Conservation (phyloP, 2,797 vertebrate genomes). For the Sebastes kiyomatsui region DNA sequence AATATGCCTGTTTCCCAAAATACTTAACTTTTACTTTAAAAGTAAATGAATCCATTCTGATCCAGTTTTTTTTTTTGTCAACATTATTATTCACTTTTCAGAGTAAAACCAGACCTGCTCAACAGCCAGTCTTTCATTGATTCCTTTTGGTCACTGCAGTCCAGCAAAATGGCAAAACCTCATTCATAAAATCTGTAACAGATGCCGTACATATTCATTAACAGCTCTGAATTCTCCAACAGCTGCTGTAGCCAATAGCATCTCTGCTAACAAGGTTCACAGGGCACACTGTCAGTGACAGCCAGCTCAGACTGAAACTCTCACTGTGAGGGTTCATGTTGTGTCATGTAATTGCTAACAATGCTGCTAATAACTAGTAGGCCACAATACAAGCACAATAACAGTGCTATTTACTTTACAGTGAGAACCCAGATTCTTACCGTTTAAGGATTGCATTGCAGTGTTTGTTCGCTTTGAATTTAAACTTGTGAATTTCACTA, state of each 20-base stretch:
- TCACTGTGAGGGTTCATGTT: background rate
- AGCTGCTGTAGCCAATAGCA: background rate
- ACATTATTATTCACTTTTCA: background rate
- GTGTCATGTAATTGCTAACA: background rate
- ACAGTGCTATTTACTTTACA: background rate
- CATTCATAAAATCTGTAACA: background rate
- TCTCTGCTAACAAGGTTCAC: background rate
- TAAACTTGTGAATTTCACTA: background rate
- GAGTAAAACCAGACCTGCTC: background rate
- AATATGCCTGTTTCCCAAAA: background rate
- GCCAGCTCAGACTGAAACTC: background rate
- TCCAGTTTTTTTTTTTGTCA: background rate
- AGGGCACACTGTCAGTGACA: background rate
- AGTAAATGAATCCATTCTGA: background rate
- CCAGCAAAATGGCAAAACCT: background rate
- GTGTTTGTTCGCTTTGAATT: background rate
- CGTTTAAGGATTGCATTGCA: background rate
- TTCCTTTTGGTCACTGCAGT: background rate
- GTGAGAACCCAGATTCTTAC: background rate
- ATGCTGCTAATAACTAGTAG: background rate
- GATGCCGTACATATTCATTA: conserved; percentile 1
- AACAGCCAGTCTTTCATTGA: background rate
- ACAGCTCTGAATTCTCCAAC: background rate
- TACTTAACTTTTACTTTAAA: background rate
- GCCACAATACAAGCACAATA: background rate